phyloP scores from a whole-genome alignment of 2,888 invertebrate species.

The Drosophila hawaiiensis region DNA sequence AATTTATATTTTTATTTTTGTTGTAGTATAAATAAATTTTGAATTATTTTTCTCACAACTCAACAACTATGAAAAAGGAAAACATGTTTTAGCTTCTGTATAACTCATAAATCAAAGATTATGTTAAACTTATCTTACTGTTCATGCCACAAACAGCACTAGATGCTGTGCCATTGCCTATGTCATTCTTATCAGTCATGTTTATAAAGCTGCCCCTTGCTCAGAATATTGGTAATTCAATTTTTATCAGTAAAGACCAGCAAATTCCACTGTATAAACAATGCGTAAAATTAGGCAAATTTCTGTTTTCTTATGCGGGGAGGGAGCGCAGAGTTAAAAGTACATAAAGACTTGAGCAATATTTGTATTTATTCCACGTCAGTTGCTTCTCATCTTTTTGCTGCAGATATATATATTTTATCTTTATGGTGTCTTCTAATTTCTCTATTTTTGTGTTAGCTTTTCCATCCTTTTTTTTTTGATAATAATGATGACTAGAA shows the following conservation, averaged over 20 bases:
- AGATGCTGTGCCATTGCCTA: not conserved
- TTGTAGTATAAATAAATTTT: not conserved
- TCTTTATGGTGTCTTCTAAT: constrained; percentile 10
- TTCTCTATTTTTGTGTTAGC: constrained; percentile 8
- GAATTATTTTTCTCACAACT: not conserved
- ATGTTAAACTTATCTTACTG: not conserved
- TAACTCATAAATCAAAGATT: not conserved
- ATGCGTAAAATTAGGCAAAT: constrained; percentile 38
- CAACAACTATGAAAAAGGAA: not conserved
- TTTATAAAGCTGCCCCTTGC: constrained; percentile 4
- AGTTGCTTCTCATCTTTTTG: constrained; percentile 11
- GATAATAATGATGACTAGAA: constrained; percentile 48
- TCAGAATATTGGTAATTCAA: not conserved
- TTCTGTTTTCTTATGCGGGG: constrained; percentile 5
- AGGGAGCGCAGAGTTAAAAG: constrained; percentile 29
- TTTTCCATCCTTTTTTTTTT: constrained; percentile 10
- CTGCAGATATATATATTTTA: constrained; percentile 41
- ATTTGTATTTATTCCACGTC: constrained; percentile 26
- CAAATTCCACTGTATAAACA: constrained; percentile 31
- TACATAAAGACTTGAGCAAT: constrained; percentile 54
- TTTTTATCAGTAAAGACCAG: not conserved
- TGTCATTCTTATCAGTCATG: constrained; percentile 1
- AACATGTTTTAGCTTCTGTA: not conserved
- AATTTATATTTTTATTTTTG: not conserved
- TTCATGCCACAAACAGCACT: too few species aligned